A percentile compares a stretch with the other conserved stretches of the same genome.
Conservation (phyloP, 2,113 vertebrate species). For the Hiodon alosoides region DNA sequence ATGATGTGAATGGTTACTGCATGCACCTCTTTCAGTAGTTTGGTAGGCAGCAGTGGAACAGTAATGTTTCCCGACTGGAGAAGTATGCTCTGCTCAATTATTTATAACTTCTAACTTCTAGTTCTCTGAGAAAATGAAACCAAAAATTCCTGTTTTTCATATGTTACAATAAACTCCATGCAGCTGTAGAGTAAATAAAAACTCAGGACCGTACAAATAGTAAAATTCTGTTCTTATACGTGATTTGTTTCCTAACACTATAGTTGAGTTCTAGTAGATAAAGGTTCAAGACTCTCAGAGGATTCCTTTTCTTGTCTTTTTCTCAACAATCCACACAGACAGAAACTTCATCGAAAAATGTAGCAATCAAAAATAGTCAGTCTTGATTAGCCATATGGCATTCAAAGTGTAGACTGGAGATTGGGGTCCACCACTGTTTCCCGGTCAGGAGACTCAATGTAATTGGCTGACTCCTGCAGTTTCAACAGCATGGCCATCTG, state of each 20-base stretch:
- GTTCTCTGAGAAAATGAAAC: slow-evolving; percentile 24
- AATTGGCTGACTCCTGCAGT: slow-evolving; percentile 95
- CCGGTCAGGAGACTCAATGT: slow-evolving; percentile 92
- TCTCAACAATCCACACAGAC: slow-evolving; percentile 10
- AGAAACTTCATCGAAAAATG: background rate
- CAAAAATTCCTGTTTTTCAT: slow-evolving; percentile 18
- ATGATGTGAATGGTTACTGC: slow-evolving; percentile 35
- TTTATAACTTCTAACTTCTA: slow-evolving; percentile 24
- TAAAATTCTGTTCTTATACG: slow-evolving; percentile 12
- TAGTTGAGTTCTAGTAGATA: slow-evolving; percentile 20
- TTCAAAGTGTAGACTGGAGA: slow-evolving; percentile 72
- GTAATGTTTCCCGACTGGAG: slow-evolving; percentile 32
- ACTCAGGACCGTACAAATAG: slow-evolving; percentile 26
- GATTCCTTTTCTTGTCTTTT: slow-evolving; percentile 11
- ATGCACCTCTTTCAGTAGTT: slow-evolving; percentile 37
- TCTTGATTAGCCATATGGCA: slow-evolving; percentile 10
- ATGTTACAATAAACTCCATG: slow-evolving; percentile 32
- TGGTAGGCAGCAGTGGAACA: slow-evolving; percentile 42
- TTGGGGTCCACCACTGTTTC: slow-evolving; percentile 79
- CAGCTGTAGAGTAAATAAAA: slow-evolving; percentile 34
- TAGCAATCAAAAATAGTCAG: slow-evolving; percentile 35
- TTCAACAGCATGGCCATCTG: slow-evolving; percentile 99
- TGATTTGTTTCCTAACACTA: slow-evolving; percentile 16
- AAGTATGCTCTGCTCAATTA: slow-evolving; percentile 17
- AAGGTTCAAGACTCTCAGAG: slow-evolving; percentile 12